Conservation (phyloP, 2,888 invertebrate species). For the Lapara coniferarum region DNA sequence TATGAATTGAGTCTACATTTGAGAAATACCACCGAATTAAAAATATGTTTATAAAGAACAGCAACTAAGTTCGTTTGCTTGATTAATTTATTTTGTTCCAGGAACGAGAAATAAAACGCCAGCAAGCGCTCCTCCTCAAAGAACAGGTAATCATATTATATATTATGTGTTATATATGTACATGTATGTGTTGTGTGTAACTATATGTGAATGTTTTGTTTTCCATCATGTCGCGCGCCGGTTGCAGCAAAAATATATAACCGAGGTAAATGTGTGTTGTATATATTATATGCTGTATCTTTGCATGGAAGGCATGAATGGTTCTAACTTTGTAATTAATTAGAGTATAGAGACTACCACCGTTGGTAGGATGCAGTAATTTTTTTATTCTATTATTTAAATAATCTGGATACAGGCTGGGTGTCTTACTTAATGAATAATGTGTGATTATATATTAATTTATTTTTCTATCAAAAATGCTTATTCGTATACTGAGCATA, state of each 20-base stretch:
- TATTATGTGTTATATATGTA: slow-evolving; percentile 33
- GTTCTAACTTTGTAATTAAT: not conserved
- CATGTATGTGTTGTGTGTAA: slow-evolving; percentile 44
- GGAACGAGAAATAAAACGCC: slow-evolving; percentile 95
- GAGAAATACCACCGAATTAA: too few relatives aligned
- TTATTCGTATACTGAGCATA: too few relatives aligned
- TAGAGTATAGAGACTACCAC: too few relatives aligned
- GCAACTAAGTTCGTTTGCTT: slow-evolving; percentile 2
- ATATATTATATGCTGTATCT: not conserved
- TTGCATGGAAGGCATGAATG: slow-evolving; percentile 3
- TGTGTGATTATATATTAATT: too few relatives aligned
- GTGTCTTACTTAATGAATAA: too few relatives aligned
- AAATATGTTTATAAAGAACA: too few relatives aligned
- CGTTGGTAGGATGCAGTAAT: too few relatives aligned
- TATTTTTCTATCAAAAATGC: too few relatives aligned
- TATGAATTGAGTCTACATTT: too few relatives aligned
- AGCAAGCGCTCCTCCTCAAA: slow-evolving; percentile 93
- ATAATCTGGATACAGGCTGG: too few relatives aligned
- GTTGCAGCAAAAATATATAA: slow-evolving; percentile 91
- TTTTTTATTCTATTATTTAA: too few relatives aligned
- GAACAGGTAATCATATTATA: slow-evolving; percentile 89
- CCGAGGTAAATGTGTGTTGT: slow-evolving; percentile 87
- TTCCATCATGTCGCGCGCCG: slow-evolving; percentile 52
- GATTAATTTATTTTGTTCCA: slow-evolving; percentile 78
- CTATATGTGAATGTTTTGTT: slow-evolving; percentile 52